Base-by-base conservation (phyloP, 1,140 invertebrate genomes). In the Drosophila truncata region DNA sequence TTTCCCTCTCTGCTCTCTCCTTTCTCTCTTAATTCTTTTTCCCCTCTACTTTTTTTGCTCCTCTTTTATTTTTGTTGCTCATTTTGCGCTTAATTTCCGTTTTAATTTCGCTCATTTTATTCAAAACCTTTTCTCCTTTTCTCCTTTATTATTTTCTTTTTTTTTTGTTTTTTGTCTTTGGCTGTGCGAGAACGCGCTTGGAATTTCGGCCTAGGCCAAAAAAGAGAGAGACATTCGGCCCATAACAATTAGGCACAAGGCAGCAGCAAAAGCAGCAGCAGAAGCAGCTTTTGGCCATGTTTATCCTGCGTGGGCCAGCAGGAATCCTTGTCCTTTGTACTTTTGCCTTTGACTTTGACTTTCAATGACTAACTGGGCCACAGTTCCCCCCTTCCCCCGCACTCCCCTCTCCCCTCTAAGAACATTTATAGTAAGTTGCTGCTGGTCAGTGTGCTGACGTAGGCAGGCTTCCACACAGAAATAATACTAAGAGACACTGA, bases 81-180 rank as follows among this genome's bases (percentile, higher is more conserved):
- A 84, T 85, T 84, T 84, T 73, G 78, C 78, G 82, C 82, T 73
- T 85, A 81, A 81, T 85, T 85, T 85, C 82, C 82, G 82, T 78
- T 78, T 78, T 85, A 86, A 85, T 85, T 85, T 78, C 55, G 63
- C 76, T 65, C 74, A 57, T 62, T 85, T 86, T 86, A 85, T 85
- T 86, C 82, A 85, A 85, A 85, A 85, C 82, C 73, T 69, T 81
- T 84, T 80, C 49, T 49, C 82, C 73, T 69, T 81, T 84, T 80
- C 49, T 49, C 62, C 23, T 20, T 35, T 33, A 47, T 65, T 70
- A 52, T 73, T 69, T 50, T 25, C 57, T 29, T 54, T 66, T 41
- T 11, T 73, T 69, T 50, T 25, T 60, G 25, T 54, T 66, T 41
- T 11, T 29, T 10, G 31, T 61, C 46, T n/a, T 58, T 55, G 44